These are phyloP conservation scores for Rhingia rostrata DNA, from an alignment of 2,888 invertebrate genomes.

Conservation along the genomic window DNA sequence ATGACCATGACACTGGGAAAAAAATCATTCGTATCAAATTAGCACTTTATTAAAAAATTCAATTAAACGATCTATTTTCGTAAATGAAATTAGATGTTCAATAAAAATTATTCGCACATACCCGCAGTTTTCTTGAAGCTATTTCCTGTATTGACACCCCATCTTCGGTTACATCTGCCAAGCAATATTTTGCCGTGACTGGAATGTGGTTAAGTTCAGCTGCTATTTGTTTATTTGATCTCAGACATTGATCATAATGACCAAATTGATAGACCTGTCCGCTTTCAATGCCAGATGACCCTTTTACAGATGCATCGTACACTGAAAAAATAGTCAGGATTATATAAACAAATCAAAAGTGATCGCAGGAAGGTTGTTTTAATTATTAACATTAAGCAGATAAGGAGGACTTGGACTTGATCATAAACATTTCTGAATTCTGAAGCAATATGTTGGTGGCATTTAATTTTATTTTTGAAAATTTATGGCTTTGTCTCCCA, in stretches of 20 bases:
- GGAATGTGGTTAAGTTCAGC: constrained; percentile 26
- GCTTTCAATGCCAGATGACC: constrained; percentile 87
- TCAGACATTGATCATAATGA: constrained; percentile 88
- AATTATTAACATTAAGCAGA: too few species aligned
- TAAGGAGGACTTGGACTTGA: too few species aligned
- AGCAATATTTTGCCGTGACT: constrained; percentile 85
- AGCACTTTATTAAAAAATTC: background rate
- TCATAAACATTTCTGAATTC: too few species aligned
- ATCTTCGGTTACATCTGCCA: constrained; percentile 84
- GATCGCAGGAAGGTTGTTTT: too few species aligned
- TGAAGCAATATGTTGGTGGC: too few species aligned
- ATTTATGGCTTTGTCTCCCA: too few species aligned
- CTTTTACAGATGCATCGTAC: constrained; percentile 89
- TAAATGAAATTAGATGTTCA: background rate
- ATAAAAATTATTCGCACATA: constrained; percentile 31
- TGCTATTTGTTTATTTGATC: constrained; percentile 31
- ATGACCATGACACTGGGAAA: constrained; percentile 1
- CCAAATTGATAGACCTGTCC: constrained; percentile 89
- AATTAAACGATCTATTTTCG: background rate
- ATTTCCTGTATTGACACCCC: constrained; percentile 75
- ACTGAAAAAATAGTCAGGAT: constrained; percentile 83
- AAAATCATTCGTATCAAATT: constrained; percentile 1
- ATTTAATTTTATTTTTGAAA: too few species aligned
- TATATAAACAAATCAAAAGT: too few species aligned
- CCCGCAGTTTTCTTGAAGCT: constrained; percentile 75